A percentile compares a stretch with the other conserved stretches of the same genome.
Evolutionary conservation across 2,113 vertebrate species (phyloP).

Genomic region (Pelecanoides urinatrix): DNA sequence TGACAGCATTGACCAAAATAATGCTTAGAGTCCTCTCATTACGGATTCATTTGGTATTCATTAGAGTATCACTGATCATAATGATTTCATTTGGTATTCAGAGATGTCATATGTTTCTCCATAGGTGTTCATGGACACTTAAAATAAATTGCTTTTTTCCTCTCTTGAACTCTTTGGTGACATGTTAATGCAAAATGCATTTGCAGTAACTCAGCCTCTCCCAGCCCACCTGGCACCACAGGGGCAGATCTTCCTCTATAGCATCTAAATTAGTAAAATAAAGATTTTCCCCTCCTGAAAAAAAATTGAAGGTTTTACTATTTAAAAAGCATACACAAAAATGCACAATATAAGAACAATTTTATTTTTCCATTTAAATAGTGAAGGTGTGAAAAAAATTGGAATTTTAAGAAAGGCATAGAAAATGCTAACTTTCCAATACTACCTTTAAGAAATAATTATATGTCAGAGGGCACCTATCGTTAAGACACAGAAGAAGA

Average conservation of each 20-base stretch:
- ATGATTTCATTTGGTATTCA: conserved; percentile 54
- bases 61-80: conserved; percentile 20
- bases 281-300: background rate
- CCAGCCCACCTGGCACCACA: background rate
- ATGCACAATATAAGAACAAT: background rate
- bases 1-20: conserved; percentile 50
- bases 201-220: background rate
- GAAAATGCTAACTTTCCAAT: background rate
- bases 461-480: background rate
- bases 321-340: background rate
- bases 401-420: background rate
- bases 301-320: background rate
- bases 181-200: conserved; percentile 29
- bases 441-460: background rate
- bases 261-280: background rate
- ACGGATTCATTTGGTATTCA: conserved; percentile 17
- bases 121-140: conserved; percentile 31
- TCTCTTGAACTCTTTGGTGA: conserved; percentile 22
- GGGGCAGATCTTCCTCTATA: background rate
- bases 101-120: conserved; percentile 14
- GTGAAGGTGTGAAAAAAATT: background rate
- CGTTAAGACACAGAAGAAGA: background rate
- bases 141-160: conserved; percentile 36
- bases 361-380: background rate
- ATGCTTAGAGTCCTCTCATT: conserved; percentile 8